Percentiles rank a stretch among this genome's conserved stretches.
Conservation (phyloP, 2,113 vertebrate genomes). For the Jaculus jaculus region DNA sequence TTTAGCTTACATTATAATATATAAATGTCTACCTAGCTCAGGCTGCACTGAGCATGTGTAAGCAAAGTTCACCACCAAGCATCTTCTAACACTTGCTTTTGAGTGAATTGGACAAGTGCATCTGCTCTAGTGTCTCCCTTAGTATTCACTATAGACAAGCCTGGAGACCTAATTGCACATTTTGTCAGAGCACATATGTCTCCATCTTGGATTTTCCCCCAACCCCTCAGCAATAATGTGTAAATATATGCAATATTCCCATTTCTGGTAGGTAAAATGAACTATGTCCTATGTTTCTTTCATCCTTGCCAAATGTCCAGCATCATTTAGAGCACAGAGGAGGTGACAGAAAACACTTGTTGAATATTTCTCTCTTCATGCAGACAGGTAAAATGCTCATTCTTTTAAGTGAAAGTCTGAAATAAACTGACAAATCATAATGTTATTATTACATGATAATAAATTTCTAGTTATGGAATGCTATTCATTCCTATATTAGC, state of each 20-base stretch:
- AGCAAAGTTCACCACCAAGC: not conserved
- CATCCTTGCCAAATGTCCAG: not conserved
- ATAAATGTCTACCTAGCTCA: not conserved
- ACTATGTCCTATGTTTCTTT: not conserved
- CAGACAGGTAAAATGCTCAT: not conserved
- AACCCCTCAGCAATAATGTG: not conserved
- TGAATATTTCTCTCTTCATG: not conserved
- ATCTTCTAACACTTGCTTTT: not conserved
- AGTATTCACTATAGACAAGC: not conserved
- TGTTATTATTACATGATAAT: not conserved
- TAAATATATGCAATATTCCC: slow-evolving; percentile 9
- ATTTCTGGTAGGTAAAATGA: not conserved
- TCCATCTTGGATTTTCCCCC: not conserved
- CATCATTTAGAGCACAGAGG: not conserved
- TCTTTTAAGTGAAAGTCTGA: slow-evolving; percentile 34
- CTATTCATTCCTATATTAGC: not conserved
- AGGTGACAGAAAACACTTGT: not conserved
- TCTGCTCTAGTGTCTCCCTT: not conserved
- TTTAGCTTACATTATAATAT: not conserved
- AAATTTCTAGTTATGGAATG: not conserved
- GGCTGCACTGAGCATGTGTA: not conserved
- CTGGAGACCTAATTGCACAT: not conserved
- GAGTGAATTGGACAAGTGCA: not conserved
- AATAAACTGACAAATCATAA: not conserved
- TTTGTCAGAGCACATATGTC: not conserved